Base-by-base conservation (phyloP, 1,140 invertebrate species). In the Hycleus phaleratus region DNA sequence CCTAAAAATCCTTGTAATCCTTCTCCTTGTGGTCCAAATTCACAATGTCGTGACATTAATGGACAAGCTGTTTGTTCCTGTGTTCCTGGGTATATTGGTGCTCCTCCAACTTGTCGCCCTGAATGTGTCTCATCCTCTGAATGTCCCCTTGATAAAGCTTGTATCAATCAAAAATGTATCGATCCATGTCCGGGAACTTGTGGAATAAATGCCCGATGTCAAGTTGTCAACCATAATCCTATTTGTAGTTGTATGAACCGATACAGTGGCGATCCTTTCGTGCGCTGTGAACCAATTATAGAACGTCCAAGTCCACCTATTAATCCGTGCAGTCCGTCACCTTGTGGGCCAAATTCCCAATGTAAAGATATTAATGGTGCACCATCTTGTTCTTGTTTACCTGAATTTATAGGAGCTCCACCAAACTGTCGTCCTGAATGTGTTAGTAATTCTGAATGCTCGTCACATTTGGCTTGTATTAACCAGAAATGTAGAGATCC, bases 401-500 rank as follows among this genome's bases (percentile, higher is more conserved):
- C 82, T 44, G 80, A 84, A 60, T 88, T 87, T 68, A 79, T 86
- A 25, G 87, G 87, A 62, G 82, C 86, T 67, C 86, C 88, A 12
- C 83, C 85, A 67, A 82, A 81, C 58, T 89, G 89, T 68, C 76
- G 86, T 62, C 87, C 87, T 1, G 86, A 90, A 72, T 93, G 90
- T 70, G 79, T 84, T 18, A 79, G 83, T n/a, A 86, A 88, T 66
- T 82, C 84, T 7, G 88, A 93, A 65, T 93, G 90, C 74, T 69
- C 82, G 3, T 80, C 83, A 18, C 80, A 82, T 51, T 77, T 83
- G 67, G 83, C 87, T 48, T 93, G 90, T 69, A 82, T 85, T 24
- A 83, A 82, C 68, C 83, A 85, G 59, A 88, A 88, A 75, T 93
- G 90, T 72, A 75, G 77, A 59, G 83, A 93, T 72, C 88, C 89